These are phyloP conservation scores for Polylopha cassiicola DNA, from an alignment of 2,888 invertebrate genomes.

Conservation along the genomic window DNA sequence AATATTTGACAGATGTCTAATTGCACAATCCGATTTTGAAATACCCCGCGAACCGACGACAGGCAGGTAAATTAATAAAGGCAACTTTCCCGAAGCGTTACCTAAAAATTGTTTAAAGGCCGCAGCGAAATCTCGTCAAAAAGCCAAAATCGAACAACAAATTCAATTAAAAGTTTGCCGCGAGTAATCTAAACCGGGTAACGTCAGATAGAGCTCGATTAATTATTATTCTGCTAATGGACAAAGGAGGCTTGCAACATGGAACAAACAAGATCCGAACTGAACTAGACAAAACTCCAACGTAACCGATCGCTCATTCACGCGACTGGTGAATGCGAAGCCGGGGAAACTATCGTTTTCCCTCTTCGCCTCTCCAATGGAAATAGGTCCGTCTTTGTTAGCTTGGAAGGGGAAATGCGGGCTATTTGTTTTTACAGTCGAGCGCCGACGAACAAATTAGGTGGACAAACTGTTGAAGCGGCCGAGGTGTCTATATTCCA, in stretches of 20 bases:
- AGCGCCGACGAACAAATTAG: conserved; percentile 75
- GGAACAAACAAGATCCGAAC: conserved; percentile 61
- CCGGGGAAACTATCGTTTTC: conserved; percentile 51
- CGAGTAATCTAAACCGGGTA: conserved; percentile 58
- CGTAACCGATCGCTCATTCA: conserved; percentile 68
- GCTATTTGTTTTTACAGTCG: conserved; percentile 76
- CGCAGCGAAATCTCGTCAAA: conserved; percentile 54
- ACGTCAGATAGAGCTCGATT: conserved; percentile 66
- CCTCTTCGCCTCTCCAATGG: conserved; percentile 48
- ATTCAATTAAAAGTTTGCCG: conserved; percentile 72
- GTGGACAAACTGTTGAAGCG: conserved; percentile 75
- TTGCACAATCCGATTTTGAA: conserved; percentile 12
- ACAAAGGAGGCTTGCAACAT: conserved; percentile 61
- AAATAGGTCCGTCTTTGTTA: conserved; percentile 62
- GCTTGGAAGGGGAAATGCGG: conserved; percentile 59
- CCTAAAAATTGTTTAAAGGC: conserved; percentile 53
- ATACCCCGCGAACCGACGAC: conserved; percentile 15
- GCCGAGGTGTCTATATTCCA: conserved; percentile 73
- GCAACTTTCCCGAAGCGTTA: conserved; percentile 41
- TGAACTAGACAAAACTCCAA: conserved; percentile 64
- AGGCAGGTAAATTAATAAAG: conserved; percentile 37
- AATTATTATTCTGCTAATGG: conserved; percentile 66
- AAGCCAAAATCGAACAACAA: conserved; percentile 63
- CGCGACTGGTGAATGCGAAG: conserved; percentile 46
- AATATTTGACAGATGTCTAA: conserved; percentile 17